Percentiles rank a stretch among this genome's conserved stretches.
Evolutionary conservation across 2,113 vertebrate species (phyloP).

Genomic region (Pelecanus crispus): DNA sequence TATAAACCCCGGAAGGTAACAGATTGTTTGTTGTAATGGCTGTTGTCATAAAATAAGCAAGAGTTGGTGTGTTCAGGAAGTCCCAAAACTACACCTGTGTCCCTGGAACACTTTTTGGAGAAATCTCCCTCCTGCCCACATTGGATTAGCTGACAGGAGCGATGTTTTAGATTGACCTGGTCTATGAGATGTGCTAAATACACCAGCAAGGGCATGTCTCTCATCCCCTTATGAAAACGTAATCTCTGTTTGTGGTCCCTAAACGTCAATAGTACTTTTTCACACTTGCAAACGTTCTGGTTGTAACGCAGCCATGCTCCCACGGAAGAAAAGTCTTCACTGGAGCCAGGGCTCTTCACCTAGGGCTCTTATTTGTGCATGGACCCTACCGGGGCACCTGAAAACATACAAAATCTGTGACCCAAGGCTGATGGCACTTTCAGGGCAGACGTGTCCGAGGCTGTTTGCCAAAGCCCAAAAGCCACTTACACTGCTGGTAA

Average conservation of each 20-base stretch:
- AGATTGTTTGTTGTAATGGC: background rate
- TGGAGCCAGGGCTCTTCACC: background rate
- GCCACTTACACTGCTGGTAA: background rate
- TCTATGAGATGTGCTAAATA: background rate
- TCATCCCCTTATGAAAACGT: rapidly evolving
- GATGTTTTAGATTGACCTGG: background rate
- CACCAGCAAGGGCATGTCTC: background rate
- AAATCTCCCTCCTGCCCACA: background rate
- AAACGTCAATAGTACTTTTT: background rate
- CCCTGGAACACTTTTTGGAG: background rate
- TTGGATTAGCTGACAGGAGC: background rate
- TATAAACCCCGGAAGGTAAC: background rate
- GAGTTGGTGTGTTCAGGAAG: background rate
- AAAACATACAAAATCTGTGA: background rate
- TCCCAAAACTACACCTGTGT: background rate
- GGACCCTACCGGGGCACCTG: background rate
- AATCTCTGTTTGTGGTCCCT: background rate
- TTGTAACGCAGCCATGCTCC: background rate
- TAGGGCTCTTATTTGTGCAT: background rate
- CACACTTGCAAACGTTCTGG: background rate
- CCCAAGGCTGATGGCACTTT: background rate
- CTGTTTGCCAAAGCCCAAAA: background rate
- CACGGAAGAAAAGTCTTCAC: background rate
- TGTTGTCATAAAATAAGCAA: background rate
- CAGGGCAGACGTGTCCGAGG: background rate